Evolutionary conservation across 2,797 vertebrate genomes (phyloP).

Genomic region (Psittacula echo): DNA sequence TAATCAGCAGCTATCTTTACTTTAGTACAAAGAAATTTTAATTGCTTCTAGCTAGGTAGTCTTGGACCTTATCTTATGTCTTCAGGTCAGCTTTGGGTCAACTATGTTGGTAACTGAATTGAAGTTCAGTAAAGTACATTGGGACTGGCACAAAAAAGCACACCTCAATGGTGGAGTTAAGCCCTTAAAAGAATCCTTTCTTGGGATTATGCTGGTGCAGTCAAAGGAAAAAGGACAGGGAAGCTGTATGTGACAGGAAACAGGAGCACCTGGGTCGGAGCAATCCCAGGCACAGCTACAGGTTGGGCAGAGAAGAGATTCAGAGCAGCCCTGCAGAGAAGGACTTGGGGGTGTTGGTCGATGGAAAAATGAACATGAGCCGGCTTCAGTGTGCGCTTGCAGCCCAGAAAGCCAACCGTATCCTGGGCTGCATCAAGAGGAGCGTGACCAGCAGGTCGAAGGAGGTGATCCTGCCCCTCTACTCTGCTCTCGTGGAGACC

Average conservation of each 20-base stretch:
- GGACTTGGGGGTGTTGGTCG: too few species aligned
- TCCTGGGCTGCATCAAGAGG: too few species aligned
- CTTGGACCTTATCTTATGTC: background rate
- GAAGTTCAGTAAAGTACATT: background rate
- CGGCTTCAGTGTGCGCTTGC: too few species aligned
- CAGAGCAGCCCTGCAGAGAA: too few species aligned
- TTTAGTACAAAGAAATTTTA: conserved; percentile 24
- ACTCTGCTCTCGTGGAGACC: too few species aligned
- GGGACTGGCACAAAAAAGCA: background rate
- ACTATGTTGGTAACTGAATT: background rate
- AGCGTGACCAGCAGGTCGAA: too few species aligned
- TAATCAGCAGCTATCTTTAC: conserved; percentile 6
- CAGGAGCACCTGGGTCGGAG: background rate
- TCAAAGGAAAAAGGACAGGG: background rate
- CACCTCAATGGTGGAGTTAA: background rate
- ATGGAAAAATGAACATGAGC: too few species aligned
- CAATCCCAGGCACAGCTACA: too few species aligned
- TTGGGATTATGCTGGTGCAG: background rate
- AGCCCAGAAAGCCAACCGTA: too few species aligned
- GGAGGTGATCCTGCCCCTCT: too few species aligned
- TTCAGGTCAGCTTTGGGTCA: conserved; percentile 26
- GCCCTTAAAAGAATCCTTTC: background rate
- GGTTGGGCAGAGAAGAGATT: too few species aligned
- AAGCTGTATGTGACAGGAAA: background rate
- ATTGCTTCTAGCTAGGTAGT: background rate